A percentile compares a stretch with the other conserved stretches of the same genome.
Conservation (phyloP, 2,888 invertebrate species). For the Eledona agricola region DNA sequence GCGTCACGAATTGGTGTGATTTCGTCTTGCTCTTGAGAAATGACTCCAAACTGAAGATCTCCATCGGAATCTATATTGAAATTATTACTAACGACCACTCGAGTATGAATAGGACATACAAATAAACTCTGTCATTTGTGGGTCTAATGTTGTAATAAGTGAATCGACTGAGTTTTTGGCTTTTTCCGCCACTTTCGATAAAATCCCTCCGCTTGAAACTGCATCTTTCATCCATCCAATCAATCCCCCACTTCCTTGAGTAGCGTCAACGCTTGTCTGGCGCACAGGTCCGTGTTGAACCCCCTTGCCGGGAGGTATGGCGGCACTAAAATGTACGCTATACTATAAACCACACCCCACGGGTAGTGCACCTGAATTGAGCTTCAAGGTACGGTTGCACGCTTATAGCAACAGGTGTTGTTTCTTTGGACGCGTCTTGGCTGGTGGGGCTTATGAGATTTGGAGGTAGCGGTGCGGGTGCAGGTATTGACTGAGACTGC, state of each 20-base stretch:
- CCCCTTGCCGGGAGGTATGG: conserved; percentile 61
- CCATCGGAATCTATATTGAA: conserved; percentile 79
- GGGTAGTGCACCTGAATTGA: conserved; percentile 55
- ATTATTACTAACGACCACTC: conserved; percentile 67
- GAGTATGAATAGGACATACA: conserved; percentile 64
- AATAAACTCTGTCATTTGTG: conserved; percentile 88
- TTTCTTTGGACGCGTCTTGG: conserved; percentile 21
- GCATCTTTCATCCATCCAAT: conserved; percentile 77
- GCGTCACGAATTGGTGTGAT: conserved; percentile 80
- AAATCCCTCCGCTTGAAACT: conserved; percentile 70
- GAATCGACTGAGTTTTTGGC: conserved; percentile 84
- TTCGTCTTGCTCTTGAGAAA: conserved; percentile 80
- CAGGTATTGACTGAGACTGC: conserved; percentile 47
- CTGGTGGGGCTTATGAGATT: conserved; percentile 26
- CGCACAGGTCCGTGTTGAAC: conserved; percentile 45
- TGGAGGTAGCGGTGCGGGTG: conserved; percentile 40
- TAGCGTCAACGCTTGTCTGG: conserved; percentile 25
- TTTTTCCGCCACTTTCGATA: conserved; percentile 76
- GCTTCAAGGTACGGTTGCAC: conserved; percentile 56
- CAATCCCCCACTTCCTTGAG: conserved; percentile 66
- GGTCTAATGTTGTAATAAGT: conserved; percentile 87
- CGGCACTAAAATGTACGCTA: conserved; percentile 52
- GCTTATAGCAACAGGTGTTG: conserved; percentile 17
- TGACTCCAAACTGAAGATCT: conserved; percentile 77
- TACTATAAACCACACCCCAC: conserved; percentile 3